Conservation (phyloP, 2,888 invertebrate species). For the Campaea margaritaria region DNA sequence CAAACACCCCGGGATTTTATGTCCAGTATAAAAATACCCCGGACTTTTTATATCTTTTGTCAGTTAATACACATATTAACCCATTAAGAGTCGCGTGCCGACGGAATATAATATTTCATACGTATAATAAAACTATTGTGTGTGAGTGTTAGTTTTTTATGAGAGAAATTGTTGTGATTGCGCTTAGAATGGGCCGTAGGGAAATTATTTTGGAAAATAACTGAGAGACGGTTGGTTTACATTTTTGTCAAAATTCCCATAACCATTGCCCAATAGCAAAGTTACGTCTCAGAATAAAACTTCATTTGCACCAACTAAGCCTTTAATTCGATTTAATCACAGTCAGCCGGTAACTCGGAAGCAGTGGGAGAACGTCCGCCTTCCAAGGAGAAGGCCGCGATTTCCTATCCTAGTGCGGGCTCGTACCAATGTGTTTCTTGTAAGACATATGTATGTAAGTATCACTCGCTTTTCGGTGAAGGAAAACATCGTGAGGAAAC, state of each 20-base stretch:
- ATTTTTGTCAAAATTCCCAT: neutral
- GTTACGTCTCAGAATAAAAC: no score
- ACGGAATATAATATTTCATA: slow-evolving; percentile 74
- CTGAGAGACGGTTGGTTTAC: slow-evolving; percentile 1
- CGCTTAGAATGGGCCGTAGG: slow-evolving; percentile 20
- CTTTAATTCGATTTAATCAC: no score
- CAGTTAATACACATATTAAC: slow-evolving; percentile 82
- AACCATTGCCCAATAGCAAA: no score
- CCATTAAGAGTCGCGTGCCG: slow-evolving; percentile 81
- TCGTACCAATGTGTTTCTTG: no score
- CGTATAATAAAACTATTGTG: slow-evolving; percentile 70
- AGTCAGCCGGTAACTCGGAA: no score
- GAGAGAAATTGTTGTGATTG: slow-evolving; percentile 41
- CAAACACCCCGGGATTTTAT: slow-evolving; percentile 17
- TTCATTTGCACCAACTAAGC: no score
- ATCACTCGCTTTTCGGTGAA: no score
- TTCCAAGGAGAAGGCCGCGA: no score
- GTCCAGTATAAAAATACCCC: slow-evolving; percentile 30
- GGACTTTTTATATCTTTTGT: slow-evolving; percentile 75
- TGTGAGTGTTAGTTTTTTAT: slow-evolving; percentile 59
- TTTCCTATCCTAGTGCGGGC: no score
- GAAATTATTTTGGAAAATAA: slow-evolving; percentile 18
- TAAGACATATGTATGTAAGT: no score
- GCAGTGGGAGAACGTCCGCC: no score
- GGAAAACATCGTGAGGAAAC: no score